phyloP scores from a whole-genome alignment of 2,797 vertebrate genomes.

The Coreius guichenoti region DNA sequence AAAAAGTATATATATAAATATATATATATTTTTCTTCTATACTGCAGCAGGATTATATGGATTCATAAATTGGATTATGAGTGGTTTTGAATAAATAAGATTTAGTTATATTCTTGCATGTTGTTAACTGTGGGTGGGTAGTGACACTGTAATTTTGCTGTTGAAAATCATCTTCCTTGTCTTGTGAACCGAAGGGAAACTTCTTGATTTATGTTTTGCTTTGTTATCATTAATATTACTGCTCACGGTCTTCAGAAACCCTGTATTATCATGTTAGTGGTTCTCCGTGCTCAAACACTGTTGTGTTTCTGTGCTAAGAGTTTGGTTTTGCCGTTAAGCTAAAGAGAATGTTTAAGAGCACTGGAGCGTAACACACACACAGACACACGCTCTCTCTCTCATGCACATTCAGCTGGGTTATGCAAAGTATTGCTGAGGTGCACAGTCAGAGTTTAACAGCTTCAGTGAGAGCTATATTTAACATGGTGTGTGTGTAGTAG shows the following conservation, averaged over 20 bases:
- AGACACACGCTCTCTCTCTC: not conserved
- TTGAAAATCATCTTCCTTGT: not conserved
- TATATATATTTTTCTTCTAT: not conserved
- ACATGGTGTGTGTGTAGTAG: not conserved
- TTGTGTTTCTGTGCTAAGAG: not conserved
- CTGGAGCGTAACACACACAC: slow-evolving; percentile 8
- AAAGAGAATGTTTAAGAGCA: slow-evolving; percentile 2
- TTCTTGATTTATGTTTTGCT: slow-evolving; percentile 2
- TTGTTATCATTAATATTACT: slow-evolving; percentile 1
- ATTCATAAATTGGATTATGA: not conserved
- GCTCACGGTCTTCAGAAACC: slow-evolving; percentile 1
- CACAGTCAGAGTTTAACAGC: slow-evolving; percentile 24
- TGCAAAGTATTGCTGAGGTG: slow-evolving; percentile 25
- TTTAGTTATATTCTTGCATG: not conserved
- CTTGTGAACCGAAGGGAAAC: not conserved
- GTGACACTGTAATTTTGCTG: not conserved
- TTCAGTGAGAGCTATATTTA: slow-evolving; percentile 21
- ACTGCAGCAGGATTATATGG: not conserved
- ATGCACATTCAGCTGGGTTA: not conserved
- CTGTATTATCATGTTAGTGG: not conserved
- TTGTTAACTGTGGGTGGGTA: not conserved
- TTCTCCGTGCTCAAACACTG: not conserved
- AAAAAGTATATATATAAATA: no score
- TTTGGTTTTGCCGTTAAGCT: slow-evolving; percentile 26
- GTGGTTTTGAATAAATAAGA: not conserved